phyloP scores from a whole-genome alignment of 2,888 invertebrate genomes.

The Tetropium fuscum region DNA sequence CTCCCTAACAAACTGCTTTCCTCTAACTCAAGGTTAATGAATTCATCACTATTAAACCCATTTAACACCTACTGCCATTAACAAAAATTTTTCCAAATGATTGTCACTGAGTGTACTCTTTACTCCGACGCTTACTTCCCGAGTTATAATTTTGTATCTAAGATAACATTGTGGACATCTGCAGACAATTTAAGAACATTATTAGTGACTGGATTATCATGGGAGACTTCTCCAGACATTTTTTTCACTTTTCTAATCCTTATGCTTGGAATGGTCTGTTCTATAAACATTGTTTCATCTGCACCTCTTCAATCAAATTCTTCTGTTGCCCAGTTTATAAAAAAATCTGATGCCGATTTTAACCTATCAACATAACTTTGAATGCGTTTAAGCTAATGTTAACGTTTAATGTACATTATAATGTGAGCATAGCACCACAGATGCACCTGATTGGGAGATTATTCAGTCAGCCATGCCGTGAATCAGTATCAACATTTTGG shows the following conservation, averaged over 20 bases:
- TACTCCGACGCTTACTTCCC: no score
- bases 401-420: no score
- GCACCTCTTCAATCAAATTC: not conserved
- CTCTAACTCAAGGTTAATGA: no score
- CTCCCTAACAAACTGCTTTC: not conserved
- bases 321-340: not conserved
- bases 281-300: no score
- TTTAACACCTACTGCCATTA: not conserved
- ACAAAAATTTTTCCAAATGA: constrained; percentile 4
- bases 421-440: no score
- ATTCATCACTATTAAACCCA: no score
- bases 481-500: no score
- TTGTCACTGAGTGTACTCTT: constrained; percentile 5
- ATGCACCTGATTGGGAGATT: no score
- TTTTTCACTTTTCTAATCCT: not conserved
- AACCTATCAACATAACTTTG: not conserved
- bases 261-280: not conserved
- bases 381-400: not conserved
- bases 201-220: not conserved
- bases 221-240: not conserved
- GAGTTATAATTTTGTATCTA: no score
- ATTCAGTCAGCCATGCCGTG: no score
- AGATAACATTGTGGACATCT: not conserved
- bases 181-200: not conserved
- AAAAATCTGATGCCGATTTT: not conserved